Percentiles rank a stretch among this genome's conserved stretches.
phyloP scores from a whole-genome alignment of 2,888 invertebrate genomes.

The Phaonia tiefii region DNA sequence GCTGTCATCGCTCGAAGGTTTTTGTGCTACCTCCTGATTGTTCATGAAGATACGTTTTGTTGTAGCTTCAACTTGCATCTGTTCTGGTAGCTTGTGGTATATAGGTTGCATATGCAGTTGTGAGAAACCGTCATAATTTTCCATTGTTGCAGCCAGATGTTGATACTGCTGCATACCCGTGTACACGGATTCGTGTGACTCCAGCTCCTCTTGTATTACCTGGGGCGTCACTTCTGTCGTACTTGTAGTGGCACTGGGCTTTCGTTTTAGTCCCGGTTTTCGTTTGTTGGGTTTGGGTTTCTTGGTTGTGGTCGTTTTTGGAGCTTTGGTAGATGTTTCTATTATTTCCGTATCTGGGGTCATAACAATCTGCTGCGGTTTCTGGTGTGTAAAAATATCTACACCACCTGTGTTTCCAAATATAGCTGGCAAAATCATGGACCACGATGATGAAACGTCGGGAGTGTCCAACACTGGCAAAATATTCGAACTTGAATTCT shows the following conservation, averaged over 20 bases:
- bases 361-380: slow-evolving; percentile 79
- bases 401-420: slow-evolving; percentile 86
- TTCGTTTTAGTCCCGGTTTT: slow-evolving; percentile 75
- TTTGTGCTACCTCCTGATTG: slow-evolving; percentile 75
- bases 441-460: slow-evolving; percentile 89
- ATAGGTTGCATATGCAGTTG: slow-evolving; percentile 75
- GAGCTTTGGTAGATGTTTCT: slow-evolving; percentile 74
- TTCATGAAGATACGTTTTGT: slow-evolving; percentile 76
- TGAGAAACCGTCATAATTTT: slow-evolving; percentile 72
- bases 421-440: slow-evolving; percentile 89
- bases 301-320: slow-evolving; percentile 69
- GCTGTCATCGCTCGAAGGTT: slow-evolving; percentile 68
- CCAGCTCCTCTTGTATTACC: slow-evolving; percentile 75
- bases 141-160: slow-evolving; percentile 73
- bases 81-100: slow-evolving; percentile 72
- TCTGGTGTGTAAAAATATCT: slow-evolving; percentile 83
- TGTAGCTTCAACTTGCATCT: slow-evolving; percentile 71
- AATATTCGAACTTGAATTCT: slow-evolving; percentile 80
- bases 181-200: slow-evolving; percentile 76
- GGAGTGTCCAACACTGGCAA: slow-evolving; percentile 84
- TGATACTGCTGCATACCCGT: slow-evolving; percentile 78
- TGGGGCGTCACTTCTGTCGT: slow-evolving; percentile 71
- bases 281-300: slow-evolving; percentile 76
- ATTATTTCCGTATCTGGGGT: slow-evolving; percentile 80
- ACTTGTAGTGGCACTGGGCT: slow-evolving; percentile 66